Base-by-base conservation (phyloP, 64 coral and sea anemone species). In the Montipora foliosa region DNA sequence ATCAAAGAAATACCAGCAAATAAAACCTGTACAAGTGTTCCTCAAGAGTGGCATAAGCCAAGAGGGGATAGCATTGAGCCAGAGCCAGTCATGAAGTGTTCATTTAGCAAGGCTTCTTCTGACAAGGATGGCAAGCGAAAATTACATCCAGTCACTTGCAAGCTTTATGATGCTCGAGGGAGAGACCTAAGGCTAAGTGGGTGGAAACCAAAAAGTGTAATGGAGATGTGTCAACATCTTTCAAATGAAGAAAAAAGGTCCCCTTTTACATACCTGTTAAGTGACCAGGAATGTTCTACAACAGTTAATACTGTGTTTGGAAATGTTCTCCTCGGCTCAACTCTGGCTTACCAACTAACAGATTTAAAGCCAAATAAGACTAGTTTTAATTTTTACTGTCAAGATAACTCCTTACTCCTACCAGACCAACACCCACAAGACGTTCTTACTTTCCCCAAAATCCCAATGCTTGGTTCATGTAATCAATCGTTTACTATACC, bases 21-120 rank as follows among this genome's bases (percentile, higher is more conserved):
- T 46, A 24, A 57, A 21, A 78, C 87, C 12, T 89, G 74, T 44
- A 89, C 87, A 57, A 89, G 74, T 29, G 5, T 75, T 47, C 66
- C 64, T n/a, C 86, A 88, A 74, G 15, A 50, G 55, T 89, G 87
- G 87, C 87, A 89, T 45, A 89, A 89, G 44, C 88, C 76, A 80
- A 90, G 88, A 90, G 88, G 47, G 52, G n/a, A 55, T 61, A 25
- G 20, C 1, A 70, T 90, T 66, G 57, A 90, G 29, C 88, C 76
- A 47, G 88, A 90, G 61, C 77, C 76, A 79, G 88, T 80, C 4
- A 90, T 90, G 59, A 90, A 90, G 20, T 90, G 76, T 80, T 44
- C 44, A 46, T 90, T 90, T 90, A 76, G 79, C 53, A 90, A 90
- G 67, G 53, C 76, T 16, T 53, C 71, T 67, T 46, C 60, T 66